Conservation (phyloP, 1,140 invertebrate species). For the Metaphire vulgaris region DNA sequence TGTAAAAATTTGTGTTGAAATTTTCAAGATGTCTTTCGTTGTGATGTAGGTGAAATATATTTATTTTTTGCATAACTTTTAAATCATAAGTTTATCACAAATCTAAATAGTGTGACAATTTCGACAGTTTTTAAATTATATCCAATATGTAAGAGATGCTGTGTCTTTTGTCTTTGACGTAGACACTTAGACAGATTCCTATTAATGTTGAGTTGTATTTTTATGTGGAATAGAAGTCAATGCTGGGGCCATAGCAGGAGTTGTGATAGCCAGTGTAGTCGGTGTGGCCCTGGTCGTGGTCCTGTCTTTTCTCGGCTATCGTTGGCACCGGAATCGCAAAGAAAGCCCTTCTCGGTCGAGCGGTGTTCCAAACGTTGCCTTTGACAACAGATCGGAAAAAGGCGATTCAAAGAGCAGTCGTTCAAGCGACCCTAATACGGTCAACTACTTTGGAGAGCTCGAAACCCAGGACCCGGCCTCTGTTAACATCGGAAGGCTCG, state of each 20-base stretch:
- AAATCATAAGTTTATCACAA: neutral
- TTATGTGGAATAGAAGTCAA: neutral
- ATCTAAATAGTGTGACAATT: neutral
- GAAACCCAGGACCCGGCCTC: neutral
- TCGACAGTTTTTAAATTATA: neutral
- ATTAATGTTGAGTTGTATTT: neutral
- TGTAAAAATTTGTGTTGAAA: too few species aligned
- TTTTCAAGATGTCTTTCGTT: too few species aligned
- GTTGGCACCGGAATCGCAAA: neutral
- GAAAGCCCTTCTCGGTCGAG: neutral
- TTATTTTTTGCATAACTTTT: neutral
- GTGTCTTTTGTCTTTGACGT: neutral
- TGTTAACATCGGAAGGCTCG: neutral
- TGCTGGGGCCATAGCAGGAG: neutral
- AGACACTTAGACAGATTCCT: neutral
- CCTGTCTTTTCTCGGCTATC: neutral
- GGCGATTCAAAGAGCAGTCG: neutral
- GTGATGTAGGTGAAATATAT: too few species aligned
- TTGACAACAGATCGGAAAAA: neutral
- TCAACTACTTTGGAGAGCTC: neutral
- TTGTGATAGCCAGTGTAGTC: neutral
- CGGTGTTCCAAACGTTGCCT: neutral
- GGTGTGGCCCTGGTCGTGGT: neutral
- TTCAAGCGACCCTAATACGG: neutral
- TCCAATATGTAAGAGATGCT: neutral